Evolutionary conservation across 2,888 invertebrate genomes (phyloP).

Genomic region (Syritta pipiens): DNA sequence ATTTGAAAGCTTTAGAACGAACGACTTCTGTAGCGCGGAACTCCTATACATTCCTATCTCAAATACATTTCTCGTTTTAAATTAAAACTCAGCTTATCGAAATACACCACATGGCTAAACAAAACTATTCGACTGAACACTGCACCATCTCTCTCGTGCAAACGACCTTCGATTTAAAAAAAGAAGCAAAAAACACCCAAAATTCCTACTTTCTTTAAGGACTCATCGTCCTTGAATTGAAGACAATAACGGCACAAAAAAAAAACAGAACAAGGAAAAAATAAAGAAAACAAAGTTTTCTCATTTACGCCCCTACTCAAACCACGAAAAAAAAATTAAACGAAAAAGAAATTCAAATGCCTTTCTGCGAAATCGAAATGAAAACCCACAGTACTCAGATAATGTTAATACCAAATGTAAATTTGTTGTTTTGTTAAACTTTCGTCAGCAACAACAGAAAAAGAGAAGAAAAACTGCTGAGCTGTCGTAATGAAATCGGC

Average conservation of each 20-base stretch:
- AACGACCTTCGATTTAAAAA: too few species aligned
- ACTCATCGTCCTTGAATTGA: constrained; percentile 1
- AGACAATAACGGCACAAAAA: background rate
- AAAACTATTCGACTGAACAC: too few species aligned
- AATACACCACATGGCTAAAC: too few species aligned
- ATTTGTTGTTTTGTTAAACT: constrained; percentile 47
- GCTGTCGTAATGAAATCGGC: constrained; percentile 23
- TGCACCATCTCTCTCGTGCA: too few species aligned
- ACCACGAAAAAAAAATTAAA: background rate
- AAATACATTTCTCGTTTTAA: too few species aligned
- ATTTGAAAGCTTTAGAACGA: too few species aligned
- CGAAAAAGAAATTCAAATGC: constrained; percentile 37
- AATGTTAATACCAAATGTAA: constrained; percentile 36
- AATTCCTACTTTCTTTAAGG: background rate
- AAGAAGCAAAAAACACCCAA: background rate
- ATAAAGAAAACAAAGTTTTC: constrained; percentile 55
- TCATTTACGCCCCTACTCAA: constrained; percentile 31
- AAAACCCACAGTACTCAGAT: constrained; percentile 45
- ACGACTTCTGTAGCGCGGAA: too few species aligned
- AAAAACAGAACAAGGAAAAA: constrained; percentile 5
- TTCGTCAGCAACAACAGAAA: constrained; percentile 11
- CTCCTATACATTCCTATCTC: too few species aligned
- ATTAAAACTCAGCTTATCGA: too few species aligned
- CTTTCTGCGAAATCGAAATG: constrained; percentile 38
- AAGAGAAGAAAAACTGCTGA: constrained; percentile 8